These are phyloP conservation scores for Heliconius melpomene DNA, from an alignment of 1,140 invertebrate genomes.

Conservation along the genomic window DNA sequence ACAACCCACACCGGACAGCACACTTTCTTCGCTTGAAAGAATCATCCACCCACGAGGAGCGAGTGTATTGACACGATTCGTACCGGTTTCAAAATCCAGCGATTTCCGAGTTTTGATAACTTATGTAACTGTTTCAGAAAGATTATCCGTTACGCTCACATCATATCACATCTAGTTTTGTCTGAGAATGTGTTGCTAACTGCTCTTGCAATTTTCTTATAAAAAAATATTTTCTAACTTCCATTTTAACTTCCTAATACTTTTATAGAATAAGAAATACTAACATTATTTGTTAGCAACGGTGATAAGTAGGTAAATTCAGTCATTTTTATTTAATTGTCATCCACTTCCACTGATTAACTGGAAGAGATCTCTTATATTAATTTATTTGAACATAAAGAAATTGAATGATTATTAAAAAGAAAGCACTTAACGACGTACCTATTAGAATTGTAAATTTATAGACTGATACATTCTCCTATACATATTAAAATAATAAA, in stretches of 20 bases:
- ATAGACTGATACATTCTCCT: too few species aligned
- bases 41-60: constrained; percentile 58
- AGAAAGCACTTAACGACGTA: too few species aligned
- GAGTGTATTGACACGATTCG: constrained; percentile 66
- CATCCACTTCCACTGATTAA: too few species aligned
- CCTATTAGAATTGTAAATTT: too few species aligned
- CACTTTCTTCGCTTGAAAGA: constrained; percentile 76
- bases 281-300: too few species aligned
- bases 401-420: too few species aligned
- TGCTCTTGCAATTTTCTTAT: not conserved
- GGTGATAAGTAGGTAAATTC: too few species aligned
- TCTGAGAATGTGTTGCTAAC: constrained; percentile 19
- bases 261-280: not conserved
- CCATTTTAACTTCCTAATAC: not conserved
- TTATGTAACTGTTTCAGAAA: constrained; percentile 59
- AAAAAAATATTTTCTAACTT: not conserved
- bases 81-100: constrained; percentile 71
- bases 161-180: constrained; percentile 25
- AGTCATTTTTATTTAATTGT: too few species aligned
- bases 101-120: constrained; percentile 62
- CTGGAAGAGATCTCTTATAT: too few species aligned
- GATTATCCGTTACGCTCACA: constrained; percentile 42
- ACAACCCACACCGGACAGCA: constrained; percentile 55
- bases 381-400: too few species aligned
- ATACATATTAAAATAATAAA: too few species aligned